A percentile compares a stretch with the other conserved stretches of the same genome.
Evolutionary conservation across 1,140 invertebrate species (phyloP).

Genomic region (Meloidogyne floridensis): DNA sequence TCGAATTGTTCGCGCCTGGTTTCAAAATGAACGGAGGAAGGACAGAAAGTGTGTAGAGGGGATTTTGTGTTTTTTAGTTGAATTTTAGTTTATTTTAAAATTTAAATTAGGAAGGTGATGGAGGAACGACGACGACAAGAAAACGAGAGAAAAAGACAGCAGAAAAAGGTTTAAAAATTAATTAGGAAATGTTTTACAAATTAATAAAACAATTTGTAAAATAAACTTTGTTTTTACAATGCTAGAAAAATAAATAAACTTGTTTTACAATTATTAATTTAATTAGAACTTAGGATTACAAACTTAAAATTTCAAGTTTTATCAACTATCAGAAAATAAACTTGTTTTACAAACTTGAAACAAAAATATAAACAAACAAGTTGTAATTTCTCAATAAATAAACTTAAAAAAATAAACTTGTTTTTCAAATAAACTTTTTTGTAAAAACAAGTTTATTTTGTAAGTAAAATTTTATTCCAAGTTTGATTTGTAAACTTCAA

Average conservation of each 20-base stretch:
- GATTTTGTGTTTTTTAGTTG: background rate
- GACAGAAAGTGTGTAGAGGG: background rate
- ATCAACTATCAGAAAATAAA: background rate
- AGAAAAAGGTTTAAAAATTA: background rate
- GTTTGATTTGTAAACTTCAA: too few species aligned
- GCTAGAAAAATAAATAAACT: background rate
- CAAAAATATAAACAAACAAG: too few species aligned
- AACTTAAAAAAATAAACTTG: too few species aligned
- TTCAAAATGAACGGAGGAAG: background rate
- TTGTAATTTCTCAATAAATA: too few species aligned
- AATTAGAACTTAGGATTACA: too few species aligned
- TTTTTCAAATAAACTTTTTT: too few species aligned
- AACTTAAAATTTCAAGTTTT: background rate
- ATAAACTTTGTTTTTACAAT: background rate
- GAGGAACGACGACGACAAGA: background rate
- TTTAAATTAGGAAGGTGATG: background rate
- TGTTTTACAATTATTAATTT: background rate
- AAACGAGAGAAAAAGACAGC: background rate
- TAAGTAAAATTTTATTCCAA: too few species aligned
- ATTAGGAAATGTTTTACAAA: too few species aligned
- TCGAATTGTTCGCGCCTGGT: background rate
- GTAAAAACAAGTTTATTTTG: too few species aligned
- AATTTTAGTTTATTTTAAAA: background rate
- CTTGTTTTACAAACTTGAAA: background rate
- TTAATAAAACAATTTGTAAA: background rate